These are phyloP conservation scores for Acleris emargana DNA, from an alignment of 2,888 invertebrate genomes.

Conservation along the genomic window DNA sequence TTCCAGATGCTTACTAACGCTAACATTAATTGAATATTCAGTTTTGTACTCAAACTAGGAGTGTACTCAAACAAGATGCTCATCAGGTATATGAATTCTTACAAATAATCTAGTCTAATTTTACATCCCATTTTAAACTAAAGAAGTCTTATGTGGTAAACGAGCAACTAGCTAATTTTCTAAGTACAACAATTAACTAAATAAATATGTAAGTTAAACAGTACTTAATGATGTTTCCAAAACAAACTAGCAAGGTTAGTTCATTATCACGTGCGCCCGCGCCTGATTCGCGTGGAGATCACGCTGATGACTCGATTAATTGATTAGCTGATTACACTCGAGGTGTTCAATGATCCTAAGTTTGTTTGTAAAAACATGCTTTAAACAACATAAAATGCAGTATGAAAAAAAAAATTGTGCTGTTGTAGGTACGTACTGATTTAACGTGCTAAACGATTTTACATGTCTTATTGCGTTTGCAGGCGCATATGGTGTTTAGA, in stretches of 20 bases:
- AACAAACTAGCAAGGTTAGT: slow-evolving; percentile 7
- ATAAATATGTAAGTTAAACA: not conserved
- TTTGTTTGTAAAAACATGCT: slow-evolving; percentile 26
- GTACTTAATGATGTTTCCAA: slow-evolving; percentile 1
- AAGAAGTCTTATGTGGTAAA: not conserved
- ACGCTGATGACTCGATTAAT: slow-evolving; percentile 31
- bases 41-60: too few species aligned
- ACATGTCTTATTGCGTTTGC: slow-evolving; percentile 37
- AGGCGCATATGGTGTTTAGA: slow-evolving; percentile 33
- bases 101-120: too few species aligned
- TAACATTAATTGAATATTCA: too few species aligned
- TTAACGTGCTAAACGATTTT: slow-evolving; percentile 33
- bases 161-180: slow-evolving; percentile 1
- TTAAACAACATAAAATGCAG: slow-evolving; percentile 27
- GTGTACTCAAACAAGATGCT: too few species aligned
- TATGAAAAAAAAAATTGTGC: slow-evolving; percentile 18
- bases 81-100: too few species aligned
- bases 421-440: not conserved
- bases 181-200: slow-evolving; percentile 1
- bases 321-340: slow-evolving; percentile 12
- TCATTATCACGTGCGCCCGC: slow-evolving; percentile 22
- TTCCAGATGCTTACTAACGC: too few species aligned
- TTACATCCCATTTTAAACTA: not conserved
- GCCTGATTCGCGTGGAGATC: slow-evolving; percentile 22
- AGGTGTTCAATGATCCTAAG: slow-evolving; percentile 23